phyloP scores from a whole-genome alignment of 2,888 invertebrate genomes.

The Caenorhabditis uteleia region DNA sequence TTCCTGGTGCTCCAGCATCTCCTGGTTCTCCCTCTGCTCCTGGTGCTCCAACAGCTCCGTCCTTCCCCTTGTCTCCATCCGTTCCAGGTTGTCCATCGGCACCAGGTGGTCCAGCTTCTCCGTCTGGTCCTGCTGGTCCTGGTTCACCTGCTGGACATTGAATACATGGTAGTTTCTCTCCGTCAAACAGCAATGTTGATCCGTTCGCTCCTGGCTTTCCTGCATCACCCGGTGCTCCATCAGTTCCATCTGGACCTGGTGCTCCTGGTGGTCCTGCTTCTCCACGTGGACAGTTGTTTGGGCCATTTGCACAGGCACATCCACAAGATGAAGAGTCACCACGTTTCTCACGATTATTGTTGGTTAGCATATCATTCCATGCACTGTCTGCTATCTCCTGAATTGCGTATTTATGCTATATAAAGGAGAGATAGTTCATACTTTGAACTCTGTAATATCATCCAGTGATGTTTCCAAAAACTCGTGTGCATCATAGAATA shows the following conservation, averaged over 20 bases:
- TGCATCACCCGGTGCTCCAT: constrained; percentile 19
- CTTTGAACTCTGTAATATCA: too few species aligned
- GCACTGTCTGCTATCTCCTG: too few species aligned
- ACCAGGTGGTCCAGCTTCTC: constrained; percentile 3
- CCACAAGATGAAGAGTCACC: background rate
- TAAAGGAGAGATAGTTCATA: too few species aligned
- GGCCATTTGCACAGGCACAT: background rate
- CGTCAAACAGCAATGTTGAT: background rate
- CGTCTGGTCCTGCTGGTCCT: constrained; percentile 6
- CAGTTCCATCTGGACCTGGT: constrained; percentile 2
- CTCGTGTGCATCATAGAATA: too few species aligned
- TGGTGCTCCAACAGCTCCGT: constrained; percentile 6
- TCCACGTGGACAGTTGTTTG: too few species aligned
- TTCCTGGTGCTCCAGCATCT: background rate
- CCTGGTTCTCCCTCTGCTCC: background rate
- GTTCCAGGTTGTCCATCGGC: constrained; percentile 12
- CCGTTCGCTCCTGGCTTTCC: constrained; percentile 18
- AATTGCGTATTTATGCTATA: too few species aligned
- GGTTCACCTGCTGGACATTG: background rate
- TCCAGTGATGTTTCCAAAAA: too few species aligned
- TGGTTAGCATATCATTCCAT: too few species aligned
- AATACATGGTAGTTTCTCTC: too few species aligned
- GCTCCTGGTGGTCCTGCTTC: constrained; percentile 9
- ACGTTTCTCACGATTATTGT: too few species aligned
- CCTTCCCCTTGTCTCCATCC: constrained; percentile 9